These are phyloP conservation scores for Callimorpha dominula DNA, from an alignment of 2,888 invertebrate genomes.

Conservation along the genomic window DNA sequence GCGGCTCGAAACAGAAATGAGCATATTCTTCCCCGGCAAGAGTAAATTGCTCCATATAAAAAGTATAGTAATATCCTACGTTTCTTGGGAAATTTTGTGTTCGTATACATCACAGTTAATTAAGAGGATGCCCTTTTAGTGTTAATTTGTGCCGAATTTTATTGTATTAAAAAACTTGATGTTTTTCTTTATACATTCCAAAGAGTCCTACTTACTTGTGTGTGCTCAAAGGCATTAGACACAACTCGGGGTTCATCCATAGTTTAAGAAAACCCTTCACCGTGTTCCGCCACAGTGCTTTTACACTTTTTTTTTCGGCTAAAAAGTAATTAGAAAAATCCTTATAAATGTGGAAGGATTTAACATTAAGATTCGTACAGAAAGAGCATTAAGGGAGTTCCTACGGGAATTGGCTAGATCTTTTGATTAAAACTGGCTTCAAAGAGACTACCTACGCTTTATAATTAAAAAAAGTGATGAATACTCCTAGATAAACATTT, in stretches of 20 bases:
- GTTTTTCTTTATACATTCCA: too few species aligned
- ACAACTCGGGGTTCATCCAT: background rate
- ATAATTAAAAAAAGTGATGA: constrained; percentile 13
- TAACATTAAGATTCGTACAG: background rate
- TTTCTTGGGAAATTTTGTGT: constrained; percentile 6
- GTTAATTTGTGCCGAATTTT: too few species aligned
- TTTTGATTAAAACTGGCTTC: constrained; percentile 9
- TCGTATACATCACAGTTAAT: constrained; percentile 2
- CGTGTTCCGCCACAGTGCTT: background rate
- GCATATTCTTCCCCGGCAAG: background rate
- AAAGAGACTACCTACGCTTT: background rate
- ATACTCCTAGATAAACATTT: constrained; percentile 11
- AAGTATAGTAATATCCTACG: background rate
- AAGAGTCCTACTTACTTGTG: background rate
- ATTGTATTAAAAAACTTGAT: too few species aligned
- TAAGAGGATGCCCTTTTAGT: background rate
- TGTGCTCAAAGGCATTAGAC: background rate
- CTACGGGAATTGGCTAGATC: background rate
- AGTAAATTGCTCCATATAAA: constrained; percentile 4
- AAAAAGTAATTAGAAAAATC: background rate
- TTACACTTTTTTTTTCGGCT: background rate
- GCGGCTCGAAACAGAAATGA: background rate
- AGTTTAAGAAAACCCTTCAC: background rate
- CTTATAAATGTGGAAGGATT: background rate
- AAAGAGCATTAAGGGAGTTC: background rate